Percentiles rank a stretch among this genome's conserved stretches.
These are phyloP conservation scores for Haliclona indistincta DNA, from an alignment of 37 sponge, comb jelly and placozoan genomes.

Conservation along the genomic window DNA sequence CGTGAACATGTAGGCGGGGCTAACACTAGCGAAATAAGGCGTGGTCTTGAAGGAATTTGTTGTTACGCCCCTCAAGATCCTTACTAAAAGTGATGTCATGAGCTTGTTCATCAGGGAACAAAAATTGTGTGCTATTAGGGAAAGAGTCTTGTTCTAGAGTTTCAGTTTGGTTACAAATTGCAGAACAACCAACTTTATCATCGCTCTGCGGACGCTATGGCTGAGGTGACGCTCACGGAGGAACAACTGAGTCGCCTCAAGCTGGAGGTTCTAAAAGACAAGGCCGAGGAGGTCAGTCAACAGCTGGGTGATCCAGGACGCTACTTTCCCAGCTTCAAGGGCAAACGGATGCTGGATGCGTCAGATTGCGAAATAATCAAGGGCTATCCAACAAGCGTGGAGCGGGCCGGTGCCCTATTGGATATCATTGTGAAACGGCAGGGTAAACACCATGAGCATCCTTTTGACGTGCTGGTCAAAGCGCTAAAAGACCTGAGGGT, in stretches of 20 bases:
- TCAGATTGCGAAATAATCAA: slow-evolving; percentile 35
- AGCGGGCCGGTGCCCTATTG: slow-evolving; percentile 25
- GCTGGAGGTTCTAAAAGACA: slow-evolving; percentile 19
- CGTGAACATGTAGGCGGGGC: no score
- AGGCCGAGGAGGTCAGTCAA: slow-evolving; percentile 30
- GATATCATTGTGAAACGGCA: not conserved
- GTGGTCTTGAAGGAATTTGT: no score
- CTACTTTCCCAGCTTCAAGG: slow-evolving; percentile 44
- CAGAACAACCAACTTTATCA: not conserved
- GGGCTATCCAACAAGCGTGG: slow-evolving; percentile 23
- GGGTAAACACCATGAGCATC: slow-evolving; percentile 11
- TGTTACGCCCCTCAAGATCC: no score
- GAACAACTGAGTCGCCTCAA: slow-evolving; percentile 20
- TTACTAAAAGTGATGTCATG: no score
- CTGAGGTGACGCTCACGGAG: slow-evolving; percentile 2
- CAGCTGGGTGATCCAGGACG: slow-evolving; percentile 67
- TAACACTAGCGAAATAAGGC: no score
- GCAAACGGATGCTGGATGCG: slow-evolving; percentile 34
- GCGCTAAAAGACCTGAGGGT: slow-evolving; percentile 53
- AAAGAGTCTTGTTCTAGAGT: not conserved
- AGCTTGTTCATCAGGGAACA: no score
- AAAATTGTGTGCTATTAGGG: not conserved
- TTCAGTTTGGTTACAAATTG: not conserved
- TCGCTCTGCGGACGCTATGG: not conserved
- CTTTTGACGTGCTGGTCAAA: slow-evolving; percentile 50